Evolutionary conservation across 92 coral and sea anemone species (phyloP).

Genomic region (Zoanthus gigantus): DNA sequence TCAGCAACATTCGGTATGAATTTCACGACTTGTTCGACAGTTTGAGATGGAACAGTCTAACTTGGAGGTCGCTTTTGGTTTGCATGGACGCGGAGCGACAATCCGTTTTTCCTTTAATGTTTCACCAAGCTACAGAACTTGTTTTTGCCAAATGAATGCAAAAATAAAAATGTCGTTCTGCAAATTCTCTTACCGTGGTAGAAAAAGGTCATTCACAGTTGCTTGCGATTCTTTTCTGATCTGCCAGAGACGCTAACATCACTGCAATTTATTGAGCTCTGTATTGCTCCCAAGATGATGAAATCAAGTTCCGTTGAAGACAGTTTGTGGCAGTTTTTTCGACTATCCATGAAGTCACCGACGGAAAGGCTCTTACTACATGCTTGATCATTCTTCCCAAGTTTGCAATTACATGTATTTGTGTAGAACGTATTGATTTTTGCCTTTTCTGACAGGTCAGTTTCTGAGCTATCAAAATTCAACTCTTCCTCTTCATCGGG

Average conservation of each 20-base stretch:
- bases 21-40: constrained; percentile 44
- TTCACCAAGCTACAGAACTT: constrained; percentile 53
- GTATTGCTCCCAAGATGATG: constrained; percentile 56
- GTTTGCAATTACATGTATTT: too few species aligned
- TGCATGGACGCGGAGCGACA: too few species aligned
- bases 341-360: constrained; percentile 47
- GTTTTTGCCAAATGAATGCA: constrained; percentile 46
- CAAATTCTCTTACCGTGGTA: constrained; percentile 57
- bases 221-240: constrained; percentile 46
- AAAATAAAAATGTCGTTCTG: constrained; percentile 53
- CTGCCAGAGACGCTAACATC: constrained; percentile 50
- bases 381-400: not conserved
- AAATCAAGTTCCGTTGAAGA: constrained; percentile 64
- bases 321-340: constrained; percentile 58
- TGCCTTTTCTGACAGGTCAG: too few species aligned
- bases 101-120: constrained; percentile 50
- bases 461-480: too few species aligned
- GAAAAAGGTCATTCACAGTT: constrained; percentile 39
- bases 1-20: constrained; percentile 57
- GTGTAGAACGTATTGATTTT: too few species aligned
- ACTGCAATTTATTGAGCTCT: constrained; percentile 45
- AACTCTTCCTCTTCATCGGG: too few species aligned
- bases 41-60: constrained; percentile 21
- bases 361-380: constrained; percentile 36
- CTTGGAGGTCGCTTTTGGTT: too few species aligned